Evolutionary conservation across 2,888 invertebrate species (phyloP).

Genomic region (Trypoxylon attenuatum): DNA sequence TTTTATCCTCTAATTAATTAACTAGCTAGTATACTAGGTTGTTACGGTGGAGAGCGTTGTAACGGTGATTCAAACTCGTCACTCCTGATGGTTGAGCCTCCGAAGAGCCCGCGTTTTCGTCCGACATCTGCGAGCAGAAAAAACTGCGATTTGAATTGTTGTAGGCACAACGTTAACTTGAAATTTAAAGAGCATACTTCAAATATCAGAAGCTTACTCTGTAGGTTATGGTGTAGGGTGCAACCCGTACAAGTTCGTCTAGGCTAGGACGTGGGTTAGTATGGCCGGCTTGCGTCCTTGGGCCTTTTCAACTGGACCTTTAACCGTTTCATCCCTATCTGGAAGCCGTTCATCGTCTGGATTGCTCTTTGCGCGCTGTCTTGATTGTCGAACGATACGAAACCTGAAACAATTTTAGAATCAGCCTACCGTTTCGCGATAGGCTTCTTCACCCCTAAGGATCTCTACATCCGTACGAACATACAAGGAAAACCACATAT

Average conservation of each 20-base stretch:
- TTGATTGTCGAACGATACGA: conserved; percentile 99
- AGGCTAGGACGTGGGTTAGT: conserved; percentile 87
- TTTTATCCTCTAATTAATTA: conserved; percentile 80
- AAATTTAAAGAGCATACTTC: neutral
- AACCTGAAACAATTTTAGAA: conserved; percentile 81
- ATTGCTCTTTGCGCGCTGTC: conserved; percentile 98
- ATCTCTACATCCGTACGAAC: neutral
- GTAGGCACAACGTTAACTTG: neutral
- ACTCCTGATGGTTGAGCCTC: conserved; percentile 69
- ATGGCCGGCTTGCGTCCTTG: conserved; percentile 98
- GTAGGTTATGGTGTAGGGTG: conserved; percentile 70
- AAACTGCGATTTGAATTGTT: neutral
- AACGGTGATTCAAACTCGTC: conserved; percentile 71
- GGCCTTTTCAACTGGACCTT: conserved; percentile 99
- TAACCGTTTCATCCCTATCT: conserved; percentile 99
- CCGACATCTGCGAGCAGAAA: conserved; percentile 62
- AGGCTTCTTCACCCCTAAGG: neutral
- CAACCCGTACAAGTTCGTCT: conserved; percentile 76
- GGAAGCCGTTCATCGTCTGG: conserved; percentile 99
- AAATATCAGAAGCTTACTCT: conserved; percentile 61
- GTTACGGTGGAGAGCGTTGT: conserved; percentile 71
- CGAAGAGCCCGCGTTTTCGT: conserved; percentile 68
- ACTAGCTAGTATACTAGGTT: conserved; percentile 79
- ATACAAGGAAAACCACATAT: too few species aligned
- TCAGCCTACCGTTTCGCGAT: conserved; percentile 7